Evolutionary conservation across 2,113 vertebrate species (phyloP), one percentile per base, ranked within the genome.

Genomic region (Arvicanthis niloticus): DNA sequence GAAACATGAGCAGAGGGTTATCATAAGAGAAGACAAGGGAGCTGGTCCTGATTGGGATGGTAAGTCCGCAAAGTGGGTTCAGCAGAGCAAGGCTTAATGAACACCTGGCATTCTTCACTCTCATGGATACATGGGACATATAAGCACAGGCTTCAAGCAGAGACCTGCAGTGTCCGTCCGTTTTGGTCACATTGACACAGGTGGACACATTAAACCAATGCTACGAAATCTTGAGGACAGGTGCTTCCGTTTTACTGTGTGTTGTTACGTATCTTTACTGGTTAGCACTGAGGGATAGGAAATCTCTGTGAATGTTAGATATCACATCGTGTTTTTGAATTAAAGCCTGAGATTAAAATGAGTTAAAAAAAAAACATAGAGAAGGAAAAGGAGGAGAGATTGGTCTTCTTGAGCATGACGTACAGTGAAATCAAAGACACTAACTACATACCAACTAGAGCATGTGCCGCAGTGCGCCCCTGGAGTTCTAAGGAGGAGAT

Each of bases 331-430:
- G 31, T 78, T 70, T 88, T 53, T 19, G 7, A 94, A 80, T 56
- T 92, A 85, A 95, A 45, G 24, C 88, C 72, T 81, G 19, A 4
- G 11, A 87, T 89, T 93, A 72, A 16, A 91, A 16, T 67, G 45
- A 2, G 8, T 31, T 10, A 34, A 26, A 87, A 53, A 51, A 51
- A 51, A 51, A 8, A 91, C 22, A 80, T 22, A 10, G 6, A 62
- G 13, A 65, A 91, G 2, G 31, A 37, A 53, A 77, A 56, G 17
- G 4, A 76, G 56, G 12, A 87, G 6, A 3, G 17, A 73, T 48
- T 80, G 77, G 29, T 11, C 51, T 40, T 13, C 84, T 78, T 31
- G 58, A 85, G 68, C 34, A 84, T 42, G 56, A 92, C 31, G 40
- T 78, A 42, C 24, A 15, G 24, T 78, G 65, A 96, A 88, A 78